phyloP scores from a whole-genome alignment of 2,113 vertebrate genomes.

The Eclectus roratus region DNA sequence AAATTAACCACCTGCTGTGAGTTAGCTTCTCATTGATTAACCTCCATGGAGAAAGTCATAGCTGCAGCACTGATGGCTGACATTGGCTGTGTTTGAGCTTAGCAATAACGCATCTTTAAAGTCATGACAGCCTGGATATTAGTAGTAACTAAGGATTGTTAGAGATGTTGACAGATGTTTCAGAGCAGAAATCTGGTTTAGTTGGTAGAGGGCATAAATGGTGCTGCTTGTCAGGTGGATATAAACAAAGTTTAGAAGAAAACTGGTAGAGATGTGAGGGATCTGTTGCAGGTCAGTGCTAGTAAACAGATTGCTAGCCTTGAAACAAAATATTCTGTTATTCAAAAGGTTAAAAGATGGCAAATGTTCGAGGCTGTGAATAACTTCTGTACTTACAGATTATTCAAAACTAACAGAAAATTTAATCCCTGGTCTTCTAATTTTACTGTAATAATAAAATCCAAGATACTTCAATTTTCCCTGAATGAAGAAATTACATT shows the following conservation, averaged over 20 bases:
- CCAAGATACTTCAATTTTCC: not conserved
- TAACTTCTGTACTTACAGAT: not conserved
- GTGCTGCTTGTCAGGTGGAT: not conserved
- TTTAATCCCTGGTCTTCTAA: not conserved
- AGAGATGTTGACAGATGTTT: not conserved
- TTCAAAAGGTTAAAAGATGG: not conserved
- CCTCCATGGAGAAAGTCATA: not conserved
- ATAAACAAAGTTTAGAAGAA: not conserved
- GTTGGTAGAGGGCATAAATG: not conserved
- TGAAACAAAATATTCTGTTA: not conserved
- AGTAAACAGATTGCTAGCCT: not conserved
- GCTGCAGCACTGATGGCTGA: not conserved
- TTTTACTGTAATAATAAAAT: not conserved
- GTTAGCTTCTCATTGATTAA: not conserved
- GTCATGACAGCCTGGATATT: not conserved
- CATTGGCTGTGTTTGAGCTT: not conserved
- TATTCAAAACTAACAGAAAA: not conserved
- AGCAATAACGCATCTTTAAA: not conserved
- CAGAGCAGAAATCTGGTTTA: not conserved
- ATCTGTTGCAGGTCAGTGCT: not conserved
- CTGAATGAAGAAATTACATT: not conserved
- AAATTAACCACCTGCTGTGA: constrained; percentile 1
- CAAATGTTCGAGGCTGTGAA: rapidly evolving
- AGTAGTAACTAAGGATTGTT: not conserved
- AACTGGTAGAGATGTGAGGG: not conserved